These are phyloP conservation scores for Metridium senile DNA, from an alignment of 92 coral and sea anemone genomes.

Conservation along the genomic window DNA sequence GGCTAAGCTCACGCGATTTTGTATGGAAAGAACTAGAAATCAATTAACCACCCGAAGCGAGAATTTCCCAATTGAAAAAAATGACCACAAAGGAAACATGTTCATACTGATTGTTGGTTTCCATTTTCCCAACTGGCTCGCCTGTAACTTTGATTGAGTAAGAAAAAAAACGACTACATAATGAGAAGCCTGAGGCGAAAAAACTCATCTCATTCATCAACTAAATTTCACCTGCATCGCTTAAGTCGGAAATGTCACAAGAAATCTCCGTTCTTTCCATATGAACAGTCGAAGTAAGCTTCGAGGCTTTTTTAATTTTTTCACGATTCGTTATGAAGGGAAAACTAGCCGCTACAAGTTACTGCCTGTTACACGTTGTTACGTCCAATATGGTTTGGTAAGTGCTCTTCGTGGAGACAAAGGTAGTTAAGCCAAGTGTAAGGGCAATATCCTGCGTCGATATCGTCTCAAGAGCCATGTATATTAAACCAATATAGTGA, in stretches of 20 bases:
- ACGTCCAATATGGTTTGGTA: slow-evolving; percentile 14
- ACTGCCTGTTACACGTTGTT: slow-evolving; percentile 17
- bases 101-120: neutral
- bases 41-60: neutral
- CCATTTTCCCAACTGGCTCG: neutral
- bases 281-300: neutral
- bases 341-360: neutral
- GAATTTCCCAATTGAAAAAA: neutral
- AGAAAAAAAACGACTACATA: neutral
- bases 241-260: slow-evolving; percentile 6
- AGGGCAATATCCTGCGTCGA: slow-evolving; percentile 27
- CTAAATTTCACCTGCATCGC: slow-evolving; percentile 9
- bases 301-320: neutral
- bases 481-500: slow-evolving; percentile 41
- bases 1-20: neutral
- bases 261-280: neutral
- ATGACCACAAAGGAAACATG: neutral
- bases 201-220: slow-evolving; percentile 6
- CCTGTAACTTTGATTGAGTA: neutral
- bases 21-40: neutral
- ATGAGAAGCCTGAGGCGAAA: slow-evolving; percentile 6
- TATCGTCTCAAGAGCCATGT: slow-evolving; percentile 36
- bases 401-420: slow-evolving; percentile 24
- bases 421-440: slow-evolving; percentile 22
- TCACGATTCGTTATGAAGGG: neutral